Conservation (phyloP, 2,797 vertebrate species). For the Cossypha polioptera region DNA sequence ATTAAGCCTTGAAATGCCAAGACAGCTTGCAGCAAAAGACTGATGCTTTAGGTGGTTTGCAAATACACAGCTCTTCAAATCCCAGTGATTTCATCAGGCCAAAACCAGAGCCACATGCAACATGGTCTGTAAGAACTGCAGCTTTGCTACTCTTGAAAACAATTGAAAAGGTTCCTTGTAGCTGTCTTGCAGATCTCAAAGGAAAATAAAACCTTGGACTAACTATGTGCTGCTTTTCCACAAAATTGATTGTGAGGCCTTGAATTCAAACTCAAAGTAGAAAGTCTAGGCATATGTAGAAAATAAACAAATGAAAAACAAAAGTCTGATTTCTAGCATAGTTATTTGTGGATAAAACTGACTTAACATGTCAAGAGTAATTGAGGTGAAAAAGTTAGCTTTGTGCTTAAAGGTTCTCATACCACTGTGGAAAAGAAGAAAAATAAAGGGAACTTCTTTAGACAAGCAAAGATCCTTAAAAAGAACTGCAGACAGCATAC, state of each 20-base stretch:
- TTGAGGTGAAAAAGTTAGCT: neutral
- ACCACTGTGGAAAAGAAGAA: neutral
- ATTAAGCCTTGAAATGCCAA: neutral
- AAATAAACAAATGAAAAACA: neutral
- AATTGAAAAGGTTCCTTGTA: neutral
- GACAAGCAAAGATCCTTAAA: constrained; percentile 24
- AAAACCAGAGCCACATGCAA: neutral
- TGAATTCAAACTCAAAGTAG: neutral
- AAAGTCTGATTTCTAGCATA: neutral
- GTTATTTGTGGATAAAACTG: constrained; percentile 6
- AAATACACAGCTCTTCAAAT: neutral
- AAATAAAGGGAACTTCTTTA: constrained; percentile 23
- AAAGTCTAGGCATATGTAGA: neutral
- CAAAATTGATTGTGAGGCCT: neutral
- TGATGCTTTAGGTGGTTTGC: neutral
- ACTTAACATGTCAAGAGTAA: neutral
- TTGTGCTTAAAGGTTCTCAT: constrained; percentile 3
- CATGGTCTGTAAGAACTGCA: neutral
- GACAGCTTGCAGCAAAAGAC: neutral
- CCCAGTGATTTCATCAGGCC: neutral
- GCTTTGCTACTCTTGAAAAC: neutral
- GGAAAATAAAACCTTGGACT: neutral
- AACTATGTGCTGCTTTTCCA: neutral
- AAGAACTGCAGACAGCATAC: constrained; percentile 22
- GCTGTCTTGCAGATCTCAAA: neutral